Percentiles rank a stretch among this genome's conserved stretches.
Evolutionary conservation across 1,140 invertebrate genomes (phyloP).

Genomic region (Caenorhabditis brenneri): DNA sequence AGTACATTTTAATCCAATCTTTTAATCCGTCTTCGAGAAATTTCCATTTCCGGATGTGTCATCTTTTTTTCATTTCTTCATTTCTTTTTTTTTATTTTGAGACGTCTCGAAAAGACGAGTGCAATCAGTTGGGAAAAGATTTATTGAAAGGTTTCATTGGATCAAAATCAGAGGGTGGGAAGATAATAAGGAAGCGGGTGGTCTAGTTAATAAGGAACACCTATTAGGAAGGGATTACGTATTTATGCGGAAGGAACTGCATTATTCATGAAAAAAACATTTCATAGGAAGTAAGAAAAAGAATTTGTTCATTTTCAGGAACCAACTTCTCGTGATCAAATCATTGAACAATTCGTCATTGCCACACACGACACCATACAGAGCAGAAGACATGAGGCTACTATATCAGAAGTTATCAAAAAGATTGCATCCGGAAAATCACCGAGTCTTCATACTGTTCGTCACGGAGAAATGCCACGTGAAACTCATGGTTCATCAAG

Average conservation of each 20-base stretch:
- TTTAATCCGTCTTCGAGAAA: background rate
- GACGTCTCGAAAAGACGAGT: background rate
- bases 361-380: constrained; percentile 15
- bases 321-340: background rate
- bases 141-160: background rate
- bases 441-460: background rate
- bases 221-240: too few species aligned
- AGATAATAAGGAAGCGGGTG: too few species aligned
- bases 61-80: background rate
- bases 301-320: background rate
- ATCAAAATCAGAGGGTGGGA: too few species aligned
- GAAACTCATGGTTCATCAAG: background rate
- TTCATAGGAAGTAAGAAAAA: too few species aligned
- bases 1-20: background rate
- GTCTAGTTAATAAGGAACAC: background rate
- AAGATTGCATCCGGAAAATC: background rate
- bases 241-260: too few species aligned
- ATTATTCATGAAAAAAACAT: too few species aligned
- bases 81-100: background rate
- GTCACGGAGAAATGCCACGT: background rate
- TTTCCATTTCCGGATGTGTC: background rate
- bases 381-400: background rate
- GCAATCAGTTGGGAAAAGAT: background rate
- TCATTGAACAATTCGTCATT: background rate
- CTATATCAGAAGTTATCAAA: constrained; percentile 10